Conservation (phyloP, 2,888 invertebrate genomes). For the Philaethria dido region DNA sequence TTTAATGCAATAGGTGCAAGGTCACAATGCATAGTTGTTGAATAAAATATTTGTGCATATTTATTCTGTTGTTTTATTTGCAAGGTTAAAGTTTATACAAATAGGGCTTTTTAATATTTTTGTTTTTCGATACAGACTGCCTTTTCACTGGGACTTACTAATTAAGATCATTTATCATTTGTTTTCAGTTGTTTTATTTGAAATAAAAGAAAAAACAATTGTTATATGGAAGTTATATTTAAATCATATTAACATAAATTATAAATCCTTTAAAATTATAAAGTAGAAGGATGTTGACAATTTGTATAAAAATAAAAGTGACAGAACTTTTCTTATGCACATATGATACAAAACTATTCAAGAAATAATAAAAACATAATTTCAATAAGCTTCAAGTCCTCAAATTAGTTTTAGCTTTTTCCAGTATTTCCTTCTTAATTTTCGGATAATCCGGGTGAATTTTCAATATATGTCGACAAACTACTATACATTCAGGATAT, state of each 20-base stretch:
- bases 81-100: background rate
- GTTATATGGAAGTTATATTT: too few species aligned
- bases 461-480: conserved; percentile 91
- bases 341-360: background rate
- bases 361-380: background rate
- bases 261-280: background rate
- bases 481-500: conserved; percentile 95
- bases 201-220: too few species aligned
- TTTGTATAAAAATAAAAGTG: too few species aligned
- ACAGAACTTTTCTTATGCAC: background rate
- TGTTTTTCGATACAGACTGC: too few species aligned
- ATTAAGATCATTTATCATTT: too few species aligned
- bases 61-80: conserved; percentile 58
- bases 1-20: conserved; percentile 50
- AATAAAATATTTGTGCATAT: conserved; percentile 70
- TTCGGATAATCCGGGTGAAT: conserved; percentile 94
- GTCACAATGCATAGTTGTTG: conserved; percentile 64
- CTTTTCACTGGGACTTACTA: too few species aligned
- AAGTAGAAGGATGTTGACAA: background rate
- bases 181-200: too few species aligned
- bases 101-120: background rate
- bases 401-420: conserved; percentile 92
- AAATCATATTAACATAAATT: background rate
- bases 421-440: conserved; percentile 96
- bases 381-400: conserved; percentile 68